Evolutionary conservation across 2,888 invertebrate genomes (phyloP).

Genomic region (Cerceris rybyensis): DNA sequence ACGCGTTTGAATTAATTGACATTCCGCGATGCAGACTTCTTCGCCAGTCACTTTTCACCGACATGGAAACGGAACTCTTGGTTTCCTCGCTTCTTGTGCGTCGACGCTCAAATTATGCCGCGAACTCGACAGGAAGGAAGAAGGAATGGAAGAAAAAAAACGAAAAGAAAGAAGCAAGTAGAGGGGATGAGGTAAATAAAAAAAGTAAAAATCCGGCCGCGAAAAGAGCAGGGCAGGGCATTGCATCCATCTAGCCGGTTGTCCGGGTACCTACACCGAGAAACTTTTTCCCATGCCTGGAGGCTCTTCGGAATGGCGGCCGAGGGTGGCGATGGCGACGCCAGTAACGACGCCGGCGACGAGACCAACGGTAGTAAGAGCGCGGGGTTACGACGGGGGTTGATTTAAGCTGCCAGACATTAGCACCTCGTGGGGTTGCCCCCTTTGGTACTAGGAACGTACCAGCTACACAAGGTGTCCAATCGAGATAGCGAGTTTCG

Average conservation of each 20-base stretch:
- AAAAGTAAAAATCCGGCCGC: constrained; percentile 42
- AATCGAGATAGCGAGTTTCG: constrained; percentile 65
- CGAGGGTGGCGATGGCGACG: constrained; percentile 27
- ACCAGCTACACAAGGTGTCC: constrained; percentile 59
- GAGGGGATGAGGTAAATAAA: constrained; percentile 3
- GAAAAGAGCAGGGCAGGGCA: constrained; percentile 16
- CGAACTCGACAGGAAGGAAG: constrained; percentile 2
- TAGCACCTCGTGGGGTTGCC: constrained; percentile 67
- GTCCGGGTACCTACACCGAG: constrained; percentile 13
- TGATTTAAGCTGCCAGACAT: constrained; percentile 72
- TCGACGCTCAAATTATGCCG: constrained; percentile 46
- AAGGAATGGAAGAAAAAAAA: background rate
- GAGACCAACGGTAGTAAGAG: constrained; percentile 1
- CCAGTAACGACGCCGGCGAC: constrained; percentile 19
- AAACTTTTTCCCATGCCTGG: constrained; percentile 62
- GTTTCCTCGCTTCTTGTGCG: constrained; percentile 43
- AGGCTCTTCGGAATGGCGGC: constrained; percentile 42
- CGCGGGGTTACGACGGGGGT: constrained; percentile 28
- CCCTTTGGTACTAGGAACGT: constrained; percentile 30
- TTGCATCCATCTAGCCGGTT: constrained; percentile 11
- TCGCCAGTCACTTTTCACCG: constrained; percentile 29
- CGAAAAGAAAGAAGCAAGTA: background rate
- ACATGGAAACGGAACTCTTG: constrained; percentile 28
- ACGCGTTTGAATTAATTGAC: constrained; percentile 55
- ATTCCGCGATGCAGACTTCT: constrained; percentile 15